Percentiles rank a stretch among this genome's conserved stretches.
Evolutionary conservation across 2,797 vertebrate species (phyloP).

Genomic region (Lacerta viridis): DNA sequence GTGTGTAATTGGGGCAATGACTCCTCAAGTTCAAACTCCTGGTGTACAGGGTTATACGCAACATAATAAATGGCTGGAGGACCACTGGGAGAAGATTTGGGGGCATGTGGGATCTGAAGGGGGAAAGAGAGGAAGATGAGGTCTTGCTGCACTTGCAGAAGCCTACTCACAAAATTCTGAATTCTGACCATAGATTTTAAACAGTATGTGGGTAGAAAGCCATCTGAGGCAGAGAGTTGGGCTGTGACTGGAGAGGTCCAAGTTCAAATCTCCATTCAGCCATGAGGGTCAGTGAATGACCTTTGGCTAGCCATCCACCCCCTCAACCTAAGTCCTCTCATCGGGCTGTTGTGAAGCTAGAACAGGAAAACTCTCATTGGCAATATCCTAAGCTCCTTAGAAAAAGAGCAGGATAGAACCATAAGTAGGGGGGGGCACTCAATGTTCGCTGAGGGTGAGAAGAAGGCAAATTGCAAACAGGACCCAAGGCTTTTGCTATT

Average conservation of each 20-base stretch:
- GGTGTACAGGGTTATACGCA: background rate
- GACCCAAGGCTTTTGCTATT: background rate
- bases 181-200: too few relatives aligned
- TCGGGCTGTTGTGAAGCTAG: background rate
- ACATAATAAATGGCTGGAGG: too few relatives aligned
- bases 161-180: too few relatives aligned
- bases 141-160: too few relatives aligned
- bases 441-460: background rate
- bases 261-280: background rate
- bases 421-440: background rate
- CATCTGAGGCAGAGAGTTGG: background rate
- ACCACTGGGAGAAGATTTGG: too few relatives aligned
- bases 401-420: background rate
- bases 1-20: background rate
- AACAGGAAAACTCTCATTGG: too few relatives aligned
- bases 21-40: background rate
- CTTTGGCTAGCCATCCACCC: background rate
- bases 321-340: background rate
- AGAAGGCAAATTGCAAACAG: background rate
- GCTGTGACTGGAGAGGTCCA: background rate
- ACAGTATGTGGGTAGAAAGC: background rate
- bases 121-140: too few relatives aligned
- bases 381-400: too few relatives aligned
- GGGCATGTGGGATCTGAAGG: too few relatives aligned
- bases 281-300: background rate